Evolutionary conservation across 2,797 vertebrate genomes (phyloP), one percentile per base, ranked within the genome.

Genomic region (Chrysocyon brachyurus): DNA sequence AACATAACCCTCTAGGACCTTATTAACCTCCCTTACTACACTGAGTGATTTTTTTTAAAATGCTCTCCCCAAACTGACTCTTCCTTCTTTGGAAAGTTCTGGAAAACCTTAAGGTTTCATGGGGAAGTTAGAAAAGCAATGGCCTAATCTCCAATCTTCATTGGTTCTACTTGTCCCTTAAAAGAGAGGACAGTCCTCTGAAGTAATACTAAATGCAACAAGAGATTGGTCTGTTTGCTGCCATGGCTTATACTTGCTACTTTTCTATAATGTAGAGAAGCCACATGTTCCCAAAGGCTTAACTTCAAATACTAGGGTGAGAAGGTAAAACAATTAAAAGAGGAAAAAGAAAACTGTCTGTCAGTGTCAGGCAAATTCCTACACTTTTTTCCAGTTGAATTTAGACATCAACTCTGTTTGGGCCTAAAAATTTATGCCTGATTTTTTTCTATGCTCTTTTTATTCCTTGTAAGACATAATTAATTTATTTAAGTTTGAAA

Each of bases 401-500:
- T 94, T 72, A 96, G 86, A 81, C 11, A 95, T 82, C 21, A 92
- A 86, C n/a, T 97, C 90, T 90, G 66, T 70, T 96, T 46, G 52
- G 66, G 79, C 54, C 49, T 93, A 94, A 90, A 57, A 57, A 79
- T 85, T 59, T 56, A 70, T 16, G 26, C 24, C 9, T 68, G 6
- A 21, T 11, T 90, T 84, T 49, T 83, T 59, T 15, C 19, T 66
- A 56, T 73, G 17, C 12, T 91, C 68, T 84, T 85, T 96, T 96
- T 94, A 95, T 96, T 96, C 24, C 52, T 56, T 90, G 68, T 93
- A 97, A 98, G 90, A 96, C 28, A 33, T 92, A 97, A 95, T 93
- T 87, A 97, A 95, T 93, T 87, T 64, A 94, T 84, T 98, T 96
- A 97, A 79, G 36, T 95, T 98, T 98, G 82, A 97, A 92, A 98